These are phyloP conservation scores for Mellivora capensis DNA, from an alignment of 2,113 vertebrate genomes.

Conservation along the genomic window DNA sequence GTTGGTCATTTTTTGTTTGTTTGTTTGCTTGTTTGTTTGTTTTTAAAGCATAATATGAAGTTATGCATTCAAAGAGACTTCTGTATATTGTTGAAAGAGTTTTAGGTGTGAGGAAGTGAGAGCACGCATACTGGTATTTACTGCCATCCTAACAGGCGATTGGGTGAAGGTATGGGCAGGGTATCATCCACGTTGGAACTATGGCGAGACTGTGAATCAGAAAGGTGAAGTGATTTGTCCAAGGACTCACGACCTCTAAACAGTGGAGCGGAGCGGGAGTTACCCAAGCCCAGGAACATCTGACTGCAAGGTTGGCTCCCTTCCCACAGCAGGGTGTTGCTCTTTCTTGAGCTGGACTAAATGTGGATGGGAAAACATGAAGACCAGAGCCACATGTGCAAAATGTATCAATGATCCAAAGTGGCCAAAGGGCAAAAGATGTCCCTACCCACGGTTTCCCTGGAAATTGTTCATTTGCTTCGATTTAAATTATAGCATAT, in stretches of 20 bases:
- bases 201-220: not conserved
- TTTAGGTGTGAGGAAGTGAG: not conserved
- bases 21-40: not conserved
- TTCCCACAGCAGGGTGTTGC: not conserved
- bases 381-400: not conserved
- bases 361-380: not conserved
- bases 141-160: not conserved
- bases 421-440: not conserved
- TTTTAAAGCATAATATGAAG: not conserved
- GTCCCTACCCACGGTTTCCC: not conserved
- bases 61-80: not conserved
- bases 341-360: not conserved
- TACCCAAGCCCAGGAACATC: not conserved
- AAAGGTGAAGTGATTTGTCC: not conserved
- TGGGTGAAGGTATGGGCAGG: fast-evolving
- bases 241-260: not conserved
- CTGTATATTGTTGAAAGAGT: not conserved
- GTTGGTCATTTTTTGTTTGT: not conserved
- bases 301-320: not conserved
- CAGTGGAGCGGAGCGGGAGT: not conserved
- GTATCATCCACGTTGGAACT: not conserved
- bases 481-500: not conserved
- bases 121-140: not conserved
- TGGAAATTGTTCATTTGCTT: not conserved
- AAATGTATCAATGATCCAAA: not conserved